These are phyloP conservation scores for Iselma pallidipennis DNA, from an alignment of 2,888 invertebrate genomes.

Conservation along the genomic window DNA sequence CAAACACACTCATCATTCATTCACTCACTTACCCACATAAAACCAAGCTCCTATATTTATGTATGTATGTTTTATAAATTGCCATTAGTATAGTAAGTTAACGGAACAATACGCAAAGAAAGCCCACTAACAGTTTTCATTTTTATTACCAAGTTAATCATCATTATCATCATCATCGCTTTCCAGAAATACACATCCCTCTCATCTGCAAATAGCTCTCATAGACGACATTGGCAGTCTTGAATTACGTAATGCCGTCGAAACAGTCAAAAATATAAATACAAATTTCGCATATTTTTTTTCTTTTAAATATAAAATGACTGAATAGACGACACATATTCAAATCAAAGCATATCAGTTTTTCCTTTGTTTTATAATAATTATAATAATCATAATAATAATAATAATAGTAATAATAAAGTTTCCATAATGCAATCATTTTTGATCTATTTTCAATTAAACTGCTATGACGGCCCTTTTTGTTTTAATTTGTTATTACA, in stretches of 20 bases:
- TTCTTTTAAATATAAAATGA: slow-evolving; percentile 13
- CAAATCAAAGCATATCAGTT: slow-evolving; percentile 18
- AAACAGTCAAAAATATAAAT: slow-evolving; percentile 25
- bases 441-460: slow-evolving; percentile 8
- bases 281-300: neutral
- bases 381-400: neutral
- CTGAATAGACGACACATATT: slow-evolving; percentile 20
- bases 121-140: slow-evolving; percentile 43
- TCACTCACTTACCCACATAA: slow-evolving; percentile 51
- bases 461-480: slow-evolving; percentile 26
- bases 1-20: slow-evolving; percentile 46
- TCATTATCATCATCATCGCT: too few species aligned
- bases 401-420: neutral
- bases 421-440: neutral
- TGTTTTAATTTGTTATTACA: slow-evolving; percentile 11
- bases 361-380: neutral
- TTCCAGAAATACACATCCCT: slow-evolving; percentile 36
- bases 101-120: slow-evolving; percentile 52
- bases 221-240: slow-evolving; percentile 33
- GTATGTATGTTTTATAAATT: slow-evolving; percentile 48
- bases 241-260: slow-evolving; percentile 30
- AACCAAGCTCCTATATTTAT: slow-evolving; percentile 58
- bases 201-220: slow-evolving; percentile 42
- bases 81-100: slow-evolving; percentile 55
- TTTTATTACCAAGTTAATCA: slow-evolving; percentile 31